A percentile compares a stretch with the other conserved stretches of the same genome.
Conservation (phyloP, 2,797 vertebrate species). For the Neostethus bicornis region DNA sequence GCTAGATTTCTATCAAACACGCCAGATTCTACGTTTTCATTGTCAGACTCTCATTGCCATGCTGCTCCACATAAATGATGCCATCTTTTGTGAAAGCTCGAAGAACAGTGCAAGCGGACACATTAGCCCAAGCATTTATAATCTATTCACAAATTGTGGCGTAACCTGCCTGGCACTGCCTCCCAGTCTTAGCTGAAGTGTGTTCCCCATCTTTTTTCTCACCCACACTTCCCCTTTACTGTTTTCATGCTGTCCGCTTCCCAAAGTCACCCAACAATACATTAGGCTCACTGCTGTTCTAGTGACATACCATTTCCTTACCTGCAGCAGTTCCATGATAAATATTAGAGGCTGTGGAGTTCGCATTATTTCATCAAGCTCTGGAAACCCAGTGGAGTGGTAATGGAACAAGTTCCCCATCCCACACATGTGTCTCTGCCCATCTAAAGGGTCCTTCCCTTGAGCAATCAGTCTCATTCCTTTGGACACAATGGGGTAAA, state of each 20-base stretch:
- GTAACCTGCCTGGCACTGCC: too few relatives aligned
- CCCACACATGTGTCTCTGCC: conserved; percentile 88
- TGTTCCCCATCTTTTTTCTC: background rate
- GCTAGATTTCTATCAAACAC: too few relatives aligned
- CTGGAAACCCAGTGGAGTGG: conserved; percentile 85
- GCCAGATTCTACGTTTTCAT: too few relatives aligned
- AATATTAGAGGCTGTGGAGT: conserved; percentile 88
- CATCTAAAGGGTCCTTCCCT: conserved; percentile 87
- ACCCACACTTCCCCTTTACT: too few relatives aligned
- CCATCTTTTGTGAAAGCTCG: too few relatives aligned
- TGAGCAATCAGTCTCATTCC: conserved; percentile 85
- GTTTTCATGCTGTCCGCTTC: background rate
- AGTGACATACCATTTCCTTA: conserved; percentile 41
- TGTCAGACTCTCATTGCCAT: too few relatives aligned
- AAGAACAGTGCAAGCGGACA: too few relatives aligned
- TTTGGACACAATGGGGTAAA: conserved; percentile 88
- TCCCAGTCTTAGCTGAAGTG: too few relatives aligned
- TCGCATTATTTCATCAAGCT: conserved; percentile 88
- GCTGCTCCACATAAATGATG: too few relatives aligned
- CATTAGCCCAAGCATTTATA: too few relatives aligned
- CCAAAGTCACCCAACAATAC: too few relatives aligned
- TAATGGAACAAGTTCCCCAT: conserved; percentile 91
- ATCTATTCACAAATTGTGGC: too few relatives aligned
- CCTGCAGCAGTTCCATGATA: conserved; percentile 89
- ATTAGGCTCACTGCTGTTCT: background rate